These are phyloP conservation scores for Oligia strigilis DNA, from an alignment of 2,888 invertebrate genomes.

Conservation along the genomic window DNA sequence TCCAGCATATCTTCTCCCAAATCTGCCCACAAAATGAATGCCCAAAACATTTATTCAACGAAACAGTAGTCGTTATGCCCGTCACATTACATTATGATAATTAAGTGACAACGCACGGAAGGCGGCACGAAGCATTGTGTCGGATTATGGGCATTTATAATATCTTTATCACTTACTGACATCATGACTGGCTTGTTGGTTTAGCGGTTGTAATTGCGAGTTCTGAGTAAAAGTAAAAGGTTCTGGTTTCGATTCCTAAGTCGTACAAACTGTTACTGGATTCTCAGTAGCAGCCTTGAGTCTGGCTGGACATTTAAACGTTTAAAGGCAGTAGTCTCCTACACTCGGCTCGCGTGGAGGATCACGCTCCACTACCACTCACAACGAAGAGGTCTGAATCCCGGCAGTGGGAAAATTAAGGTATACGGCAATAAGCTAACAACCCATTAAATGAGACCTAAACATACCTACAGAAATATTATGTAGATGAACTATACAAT, in stretches of 20 bases:
- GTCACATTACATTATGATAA: conserved; percentile 65
- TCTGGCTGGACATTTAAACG: neutral
- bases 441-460: neutral
- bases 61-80: conserved; percentile 40
- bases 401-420: too few relatives aligned
- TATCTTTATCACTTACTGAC: conserved; percentile 58
- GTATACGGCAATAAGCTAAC: neutral
- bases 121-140: conserved; percentile 40
- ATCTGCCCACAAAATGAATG: conserved; percentile 24
- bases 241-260: neutral
- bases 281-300: neutral
- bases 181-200: conserved; percentile 5
- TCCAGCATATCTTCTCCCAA: neutral
- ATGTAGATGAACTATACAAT: neutral
- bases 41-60: conserved; percentile 21
- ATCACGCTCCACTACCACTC: too few relatives aligned
- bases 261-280: neutral
- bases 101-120: conserved; percentile 37
- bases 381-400: too few relatives aligned
- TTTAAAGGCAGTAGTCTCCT: neutral
- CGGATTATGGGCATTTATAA: conserved; percentile 49
- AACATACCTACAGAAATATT: neutral
- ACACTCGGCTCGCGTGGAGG: too few relatives aligned
- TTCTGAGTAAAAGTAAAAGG: neutral
- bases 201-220: neutral